Evolutionary conservation across 92 coral and sea anemone species (phyloP), one percentile per base, ranked within the genome.

Genomic region (Epizoanthus scotinus): DNA sequence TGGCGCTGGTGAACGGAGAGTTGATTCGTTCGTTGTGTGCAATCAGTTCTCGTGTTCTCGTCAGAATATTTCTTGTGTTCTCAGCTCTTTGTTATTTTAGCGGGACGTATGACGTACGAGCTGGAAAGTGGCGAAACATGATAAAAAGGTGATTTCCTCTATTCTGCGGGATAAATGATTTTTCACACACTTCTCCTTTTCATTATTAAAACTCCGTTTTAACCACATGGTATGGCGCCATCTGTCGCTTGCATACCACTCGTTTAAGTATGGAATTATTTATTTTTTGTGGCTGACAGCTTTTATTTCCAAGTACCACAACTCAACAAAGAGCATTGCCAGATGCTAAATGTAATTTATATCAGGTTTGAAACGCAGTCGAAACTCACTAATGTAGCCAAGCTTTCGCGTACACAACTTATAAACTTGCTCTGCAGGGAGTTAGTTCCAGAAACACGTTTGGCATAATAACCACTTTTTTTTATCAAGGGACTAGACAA

Each of bases 91-190:
- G 66, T 75, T 75, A 24, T 75, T 59, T 57, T 58, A 59, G 68
- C 38, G 40, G 80, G 44, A 31, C 67, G 80, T 75, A 75, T 59
- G 81, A 75, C 40, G 81, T 59, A 57, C 53, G 15, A 6, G 81
- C 55, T 55, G 58, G 61, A 75, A 68, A 59, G 38, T 34, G 54
- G 26, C 38, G 61, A 75, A 75, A 54, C 34, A 75, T 75, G 81
- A 75, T 75, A 75, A 75, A 75, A 75, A 75, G 81, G 81, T 75
- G 81, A 75, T 59, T 75, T 59, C 38, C 52, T 13, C 2, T 75
- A 40, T 8, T 34, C 24, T 31, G 40, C 40, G 2, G 40, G 40
- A 75, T 20, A 58, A 75, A 38, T 12, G 60, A 34, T 75, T 59
- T 75, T 55, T 29, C 55, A 38, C 53, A 36, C 40, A 19, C 52